Evolutionary conservation across 2,113 vertebrate species (phyloP).

Genomic region (Oriolus oriolus): DNA sequence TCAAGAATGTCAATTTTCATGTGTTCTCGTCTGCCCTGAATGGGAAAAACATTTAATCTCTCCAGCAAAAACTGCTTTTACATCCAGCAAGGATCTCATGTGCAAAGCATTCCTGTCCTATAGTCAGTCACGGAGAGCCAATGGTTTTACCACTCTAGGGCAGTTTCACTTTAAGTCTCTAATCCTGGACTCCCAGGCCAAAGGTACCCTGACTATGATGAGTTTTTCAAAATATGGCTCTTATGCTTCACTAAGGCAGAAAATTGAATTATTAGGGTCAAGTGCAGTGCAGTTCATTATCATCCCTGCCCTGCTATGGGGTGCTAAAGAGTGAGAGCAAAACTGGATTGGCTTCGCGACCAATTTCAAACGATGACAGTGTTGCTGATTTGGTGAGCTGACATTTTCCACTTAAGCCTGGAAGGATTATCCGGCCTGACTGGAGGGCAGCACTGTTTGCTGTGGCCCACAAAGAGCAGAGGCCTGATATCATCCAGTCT

Average conservation of each 20-base stretch:
- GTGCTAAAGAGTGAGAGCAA: not conserved
- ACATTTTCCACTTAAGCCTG: not conserved
- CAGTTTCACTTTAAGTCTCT: not conserved
- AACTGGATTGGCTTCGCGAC: not conserved
- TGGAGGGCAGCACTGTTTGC: not conserved
- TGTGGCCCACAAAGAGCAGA: not conserved
- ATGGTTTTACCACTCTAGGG: not conserved
- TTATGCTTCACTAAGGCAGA: not conserved
- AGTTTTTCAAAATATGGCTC: not conserved
- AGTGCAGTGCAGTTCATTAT: not conserved
- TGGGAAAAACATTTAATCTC: not conserved
- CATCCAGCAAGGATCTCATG: not conserved
- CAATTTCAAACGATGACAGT: not conserved
- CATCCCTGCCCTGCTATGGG: not conserved
- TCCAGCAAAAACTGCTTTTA: not conserved
- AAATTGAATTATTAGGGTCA: not conserved
- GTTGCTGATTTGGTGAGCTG: not conserved
- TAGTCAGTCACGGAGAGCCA: not conserved
- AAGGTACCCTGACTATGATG: not conserved
- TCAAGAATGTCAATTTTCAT: not conserved
- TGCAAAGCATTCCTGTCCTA: not conserved
- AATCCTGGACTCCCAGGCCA: not conserved
- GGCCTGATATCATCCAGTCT: not conserved
- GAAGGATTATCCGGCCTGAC: not conserved
- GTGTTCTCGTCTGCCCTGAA: not conserved